Base-by-base conservation (phyloP, 1,140 invertebrate genomes). In the Papilio aristodemus region DNA sequence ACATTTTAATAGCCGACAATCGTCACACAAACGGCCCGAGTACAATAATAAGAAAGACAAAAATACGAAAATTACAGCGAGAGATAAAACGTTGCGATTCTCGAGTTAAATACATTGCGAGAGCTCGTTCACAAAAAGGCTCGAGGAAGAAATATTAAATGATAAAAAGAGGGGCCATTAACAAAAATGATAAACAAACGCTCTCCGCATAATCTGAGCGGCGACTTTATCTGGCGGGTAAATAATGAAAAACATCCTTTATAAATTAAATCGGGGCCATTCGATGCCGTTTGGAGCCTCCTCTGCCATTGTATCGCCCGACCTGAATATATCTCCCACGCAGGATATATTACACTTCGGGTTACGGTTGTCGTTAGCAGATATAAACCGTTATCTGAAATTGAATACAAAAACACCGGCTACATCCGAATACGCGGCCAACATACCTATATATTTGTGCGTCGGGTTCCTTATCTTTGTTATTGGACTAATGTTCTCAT, bases 181-280 rank as follows among this genome's bases (percentile, higher is more conserved):
- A 39, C 46, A 54, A 22, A 54, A 54, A 54, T 54, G 46, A 54
- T 54, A 69, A 36, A 27, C 36, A 66, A 63, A 68, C 63, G 43
- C 37, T 41, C 69, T 74, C 72, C 72, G 27, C 57, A 58, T 63
- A 57, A 54, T 38, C 19, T 59, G 68, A 60, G 75, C 64, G 69
- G 70, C 60, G 69, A 54, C 46, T 63, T 71, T 76, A 76, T 76
- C 75, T 73, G 67, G 43, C 67, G 67, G 63, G 72, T 76, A 78
- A 78, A 78, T 78, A 78, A 78, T 78, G 76, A 72, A 72, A 78
- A 76, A 74, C 72, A 72, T 67, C 76, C 69, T 68, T 78, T 76
- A 76, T 76, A 78, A 78, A 76, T 72, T 71, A 72, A 78, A 76
- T 71, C 69, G 39, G 46, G 72, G 67, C 57, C 66, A 64, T 64